Evolutionary conservation across 2,797 vertebrate species (phyloP).

Genomic region (Diceros bicornis): DNA sequence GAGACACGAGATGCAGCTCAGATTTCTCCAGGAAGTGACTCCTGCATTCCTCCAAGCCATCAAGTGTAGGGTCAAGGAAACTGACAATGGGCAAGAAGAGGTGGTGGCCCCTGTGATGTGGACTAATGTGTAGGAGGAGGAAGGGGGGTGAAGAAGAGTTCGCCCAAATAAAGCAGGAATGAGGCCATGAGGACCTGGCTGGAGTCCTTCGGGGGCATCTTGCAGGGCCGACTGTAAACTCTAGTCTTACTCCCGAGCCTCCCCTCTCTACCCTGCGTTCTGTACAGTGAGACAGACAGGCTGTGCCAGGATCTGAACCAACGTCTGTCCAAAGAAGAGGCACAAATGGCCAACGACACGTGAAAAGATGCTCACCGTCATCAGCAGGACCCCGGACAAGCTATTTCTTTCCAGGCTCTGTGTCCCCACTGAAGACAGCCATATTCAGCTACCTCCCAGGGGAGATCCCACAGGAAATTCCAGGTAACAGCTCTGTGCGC

Average conservation of each 20-base stretch:
- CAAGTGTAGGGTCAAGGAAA: neutral
- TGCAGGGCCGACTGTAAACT: neutral
- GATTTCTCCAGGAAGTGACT: neutral
- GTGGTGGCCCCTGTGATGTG: neutral
- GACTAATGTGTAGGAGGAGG: neutral
- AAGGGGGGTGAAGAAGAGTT: too few species aligned
- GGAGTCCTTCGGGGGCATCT: neutral
- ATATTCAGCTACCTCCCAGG: neutral
- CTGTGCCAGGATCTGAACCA: neutral
- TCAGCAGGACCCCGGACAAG: neutral
- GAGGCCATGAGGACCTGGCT: neutral
- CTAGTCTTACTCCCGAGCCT: neutral
- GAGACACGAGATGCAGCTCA: rapidly evolving
- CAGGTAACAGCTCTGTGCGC: too few species aligned
- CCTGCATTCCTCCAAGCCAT: neutral
- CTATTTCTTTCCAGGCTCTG: neutral
- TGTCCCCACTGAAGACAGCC: neutral
- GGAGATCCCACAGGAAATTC: neutral
- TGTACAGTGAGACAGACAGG: too few species aligned
- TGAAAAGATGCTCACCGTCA: neutral
- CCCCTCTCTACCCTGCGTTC: too few species aligned
- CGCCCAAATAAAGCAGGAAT: neutral
- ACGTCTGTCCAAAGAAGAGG: neutral
- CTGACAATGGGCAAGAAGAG: rapidly evolving
- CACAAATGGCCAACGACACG: neutral